A percentile compares a stretch with the other conserved stretches of the same genome.
Evolutionary conservation across 2,797 vertebrate species (phyloP).

Genomic region (Oceanodroma leucorhoa): DNA sequence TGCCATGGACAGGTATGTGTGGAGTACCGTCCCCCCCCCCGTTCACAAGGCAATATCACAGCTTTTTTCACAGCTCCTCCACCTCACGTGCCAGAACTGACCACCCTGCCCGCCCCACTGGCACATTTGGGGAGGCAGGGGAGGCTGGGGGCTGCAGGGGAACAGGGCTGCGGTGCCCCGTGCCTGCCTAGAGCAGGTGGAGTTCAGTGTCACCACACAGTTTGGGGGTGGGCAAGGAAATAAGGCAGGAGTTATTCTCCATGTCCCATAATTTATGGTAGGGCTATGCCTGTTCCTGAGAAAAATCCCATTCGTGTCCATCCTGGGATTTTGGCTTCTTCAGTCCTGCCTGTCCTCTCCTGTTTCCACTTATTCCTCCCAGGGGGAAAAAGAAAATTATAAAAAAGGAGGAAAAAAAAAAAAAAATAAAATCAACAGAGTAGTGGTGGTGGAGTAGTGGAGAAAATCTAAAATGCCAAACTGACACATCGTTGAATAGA

Average conservation of each 20-base stretch:
- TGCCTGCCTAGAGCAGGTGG: background rate
- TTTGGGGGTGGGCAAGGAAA: background rate
- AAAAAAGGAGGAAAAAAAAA: too few relatives aligned
- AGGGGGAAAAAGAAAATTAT: background rate
- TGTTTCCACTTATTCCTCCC: background rate
- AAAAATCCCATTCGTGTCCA: background rate
- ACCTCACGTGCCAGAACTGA: fast-evolving
- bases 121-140: fast-evolving
- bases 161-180: fast-evolving
- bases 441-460: background rate
- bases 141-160: fast-evolving
- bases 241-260: background rate
- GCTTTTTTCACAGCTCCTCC: background rate
- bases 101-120: fast-evolving
- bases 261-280: fast-evolving
- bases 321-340: background rate
- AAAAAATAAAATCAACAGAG: background rate
- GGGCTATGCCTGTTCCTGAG: background rate
- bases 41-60: background rate
- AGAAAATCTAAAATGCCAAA: background rate
- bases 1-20: fast-evolving
- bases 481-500: fast-evolving
- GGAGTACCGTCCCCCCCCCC: background rate
- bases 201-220: fast-evolving
- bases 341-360: background rate